Conservation (phyloP, 2,113 vertebrate genomes). For the Myanophis thanlyinensis region DNA sequence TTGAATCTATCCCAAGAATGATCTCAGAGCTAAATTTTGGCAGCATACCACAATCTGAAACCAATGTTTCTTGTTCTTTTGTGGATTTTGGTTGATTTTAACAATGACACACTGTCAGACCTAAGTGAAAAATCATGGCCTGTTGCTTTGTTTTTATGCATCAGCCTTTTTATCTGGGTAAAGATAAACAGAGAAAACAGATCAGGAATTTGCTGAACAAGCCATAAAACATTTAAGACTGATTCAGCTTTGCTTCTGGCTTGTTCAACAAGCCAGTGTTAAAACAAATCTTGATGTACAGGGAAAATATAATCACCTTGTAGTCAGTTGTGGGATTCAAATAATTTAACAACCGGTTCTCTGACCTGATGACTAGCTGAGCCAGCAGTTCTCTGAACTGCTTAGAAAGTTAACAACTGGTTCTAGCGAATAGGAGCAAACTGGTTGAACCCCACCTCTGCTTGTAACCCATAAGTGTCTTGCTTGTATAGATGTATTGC, state of each 20-base stretch:
- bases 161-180: neutral
- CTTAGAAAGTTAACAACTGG: no score
- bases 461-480: neutral
- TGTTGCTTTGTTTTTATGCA: neutral
- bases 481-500: neutral
- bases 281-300: neutral
- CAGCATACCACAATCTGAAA: neutral
- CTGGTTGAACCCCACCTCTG: no score
- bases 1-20: neutral
- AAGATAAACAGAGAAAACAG: no score
- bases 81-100: neutral
- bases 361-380: no score
- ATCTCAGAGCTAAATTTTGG: neutral
- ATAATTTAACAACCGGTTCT: no score
- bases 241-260: neutral
- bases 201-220: neutral
- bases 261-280: neutral
- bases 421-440: no score
- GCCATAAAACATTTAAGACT: neutral
- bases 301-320: neutral
- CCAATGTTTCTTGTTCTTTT: neutral
- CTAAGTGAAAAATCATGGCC: neutral
- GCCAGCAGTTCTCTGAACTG: no score
- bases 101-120: neutral
- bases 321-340: no score